Percentiles rank a stretch among this genome's conserved stretches.
Evolutionary conservation across 2,797 vertebrate genomes (phyloP).

Genomic region (Odontamblyopus rebecca): DNA sequence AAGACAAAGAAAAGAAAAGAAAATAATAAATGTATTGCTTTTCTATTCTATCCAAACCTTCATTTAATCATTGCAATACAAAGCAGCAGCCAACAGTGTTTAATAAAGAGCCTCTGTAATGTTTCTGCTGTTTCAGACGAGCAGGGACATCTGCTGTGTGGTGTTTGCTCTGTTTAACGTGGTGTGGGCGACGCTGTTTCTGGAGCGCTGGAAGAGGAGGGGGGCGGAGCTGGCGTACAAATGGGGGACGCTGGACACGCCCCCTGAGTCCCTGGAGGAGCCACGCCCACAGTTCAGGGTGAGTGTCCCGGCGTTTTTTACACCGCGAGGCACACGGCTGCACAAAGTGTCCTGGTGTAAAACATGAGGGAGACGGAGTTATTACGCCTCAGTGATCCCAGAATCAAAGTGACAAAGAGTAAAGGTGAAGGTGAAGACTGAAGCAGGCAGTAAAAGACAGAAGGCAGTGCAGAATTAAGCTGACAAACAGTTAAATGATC

Average conservation of each 20-base stretch:
- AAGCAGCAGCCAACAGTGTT: too few relatives aligned
- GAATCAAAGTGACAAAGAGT: neutral
- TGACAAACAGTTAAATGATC: too few relatives aligned
- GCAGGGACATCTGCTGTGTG: slow-evolving; percentile 95
- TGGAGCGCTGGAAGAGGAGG: slow-evolving; percentile 95
- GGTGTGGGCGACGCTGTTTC: slow-evolving; percentile 94
- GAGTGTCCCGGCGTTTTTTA: slow-evolving; percentile 41
- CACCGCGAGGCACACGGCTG: neutral
- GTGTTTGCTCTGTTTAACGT: slow-evolving; percentile 97
- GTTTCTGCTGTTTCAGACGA: slow-evolving; percentile 78
- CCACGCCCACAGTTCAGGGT: slow-evolving; percentile 94
- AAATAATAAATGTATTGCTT: too few relatives aligned
- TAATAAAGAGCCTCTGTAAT: too few relatives aligned
- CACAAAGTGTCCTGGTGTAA: neutral
- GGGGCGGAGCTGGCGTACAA: slow-evolving; percentile 95
- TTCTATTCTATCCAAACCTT: too few relatives aligned
- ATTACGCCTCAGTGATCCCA: neutral
- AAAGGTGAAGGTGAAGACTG: neutral
- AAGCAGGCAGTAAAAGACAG: too few relatives aligned
- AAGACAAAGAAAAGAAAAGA: too few relatives aligned
- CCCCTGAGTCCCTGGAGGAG: slow-evolving; percentile 88
- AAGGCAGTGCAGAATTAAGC: too few relatives aligned
- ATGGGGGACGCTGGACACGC: slow-evolving; percentile 93
- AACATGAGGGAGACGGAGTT: neutral
- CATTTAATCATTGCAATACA: too few relatives aligned